Percentiles rank a stretch among this genome's conserved stretches.
Evolutionary conservation across 2,113 vertebrate species (phyloP).

Genomic region (Galemys pyrenaicus): DNA sequence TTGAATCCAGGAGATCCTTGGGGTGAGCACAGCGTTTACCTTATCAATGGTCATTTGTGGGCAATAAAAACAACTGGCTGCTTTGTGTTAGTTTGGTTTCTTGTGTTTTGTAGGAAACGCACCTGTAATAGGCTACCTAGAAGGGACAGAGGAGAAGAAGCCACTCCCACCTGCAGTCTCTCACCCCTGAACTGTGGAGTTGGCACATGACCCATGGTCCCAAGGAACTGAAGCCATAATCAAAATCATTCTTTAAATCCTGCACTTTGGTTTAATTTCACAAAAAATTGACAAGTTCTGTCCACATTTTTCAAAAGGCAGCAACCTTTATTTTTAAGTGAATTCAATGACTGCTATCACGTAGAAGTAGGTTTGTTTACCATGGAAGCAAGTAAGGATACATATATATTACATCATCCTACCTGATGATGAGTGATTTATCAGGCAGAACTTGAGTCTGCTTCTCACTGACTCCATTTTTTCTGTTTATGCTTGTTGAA

Average conservation of each 20-base stretch:
- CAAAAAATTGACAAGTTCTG: conserved; percentile 19
- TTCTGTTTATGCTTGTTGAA: conserved; percentile 86
- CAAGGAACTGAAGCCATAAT: conserved; percentile 42
- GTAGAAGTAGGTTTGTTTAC: conserved; percentile 81
- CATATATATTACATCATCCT: conserved; percentile 74
- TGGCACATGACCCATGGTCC: conserved; percentile 3
- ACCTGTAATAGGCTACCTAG: conserved; percentile 59
- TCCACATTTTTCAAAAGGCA: conserved; percentile 36
- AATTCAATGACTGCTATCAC: conserved; percentile 77
- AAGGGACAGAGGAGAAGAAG: conserved; percentile 30
- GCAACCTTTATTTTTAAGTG: conserved; percentile 78
- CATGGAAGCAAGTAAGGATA: conserved; percentile 74
- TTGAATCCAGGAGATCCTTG: conserved; percentile 47
- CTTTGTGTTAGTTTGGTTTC: conserved; percentile 29
- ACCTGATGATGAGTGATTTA: conserved; percentile 83
- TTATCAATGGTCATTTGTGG: conserved; percentile 77
- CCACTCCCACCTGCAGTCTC: conserved; percentile 12
- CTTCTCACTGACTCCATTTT: conserved; percentile 81
- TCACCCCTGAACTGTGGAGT: conserved; percentile 42
- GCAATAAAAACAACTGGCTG: conserved; percentile 72
- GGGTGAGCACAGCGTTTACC: conserved; percentile 63
- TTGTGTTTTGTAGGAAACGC: not conserved
- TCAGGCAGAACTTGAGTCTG: conserved; percentile 81
- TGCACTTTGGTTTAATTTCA: conserved; percentile 55
- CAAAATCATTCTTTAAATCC: conserved; percentile 35